Conservation (phyloP, 2,888 invertebrate genomes). For the Parnassius smintheus region DNA sequence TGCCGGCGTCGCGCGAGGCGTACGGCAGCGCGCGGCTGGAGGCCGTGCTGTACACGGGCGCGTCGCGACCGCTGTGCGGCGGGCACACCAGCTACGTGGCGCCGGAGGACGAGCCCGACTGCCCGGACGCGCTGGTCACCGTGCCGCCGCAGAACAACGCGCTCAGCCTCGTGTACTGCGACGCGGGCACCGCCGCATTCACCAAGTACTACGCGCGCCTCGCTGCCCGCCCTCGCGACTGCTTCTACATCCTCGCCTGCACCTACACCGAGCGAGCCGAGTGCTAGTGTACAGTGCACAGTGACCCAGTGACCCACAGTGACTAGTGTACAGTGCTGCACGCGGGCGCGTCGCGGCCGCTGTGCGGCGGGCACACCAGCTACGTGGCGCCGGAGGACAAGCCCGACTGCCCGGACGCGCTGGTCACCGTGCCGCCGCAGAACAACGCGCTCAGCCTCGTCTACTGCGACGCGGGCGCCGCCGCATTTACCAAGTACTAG, state of each 20-base stretch:
- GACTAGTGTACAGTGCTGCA: slow-evolving; percentile 41
- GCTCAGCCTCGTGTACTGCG: slow-evolving; percentile 83
- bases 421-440: slow-evolving; percentile 83
- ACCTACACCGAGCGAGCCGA: slow-evolving; percentile 60
- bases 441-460: slow-evolving; percentile 86
- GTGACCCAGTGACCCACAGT: background rate
- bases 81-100: slow-evolving; percentile 58
- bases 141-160: slow-evolving; percentile 85
- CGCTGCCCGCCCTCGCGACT: slow-evolving; percentile 34
- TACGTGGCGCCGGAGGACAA: slow-evolving; percentile 55
- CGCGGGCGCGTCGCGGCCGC: slow-evolving; percentile 42
- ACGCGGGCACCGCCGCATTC: slow-evolving; percentile 73
- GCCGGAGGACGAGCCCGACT: slow-evolving; percentile 42
- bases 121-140: slow-evolving; percentile 75
- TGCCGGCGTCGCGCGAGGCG: slow-evolving; percentile 56
- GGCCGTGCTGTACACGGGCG: slow-evolving; percentile 56
- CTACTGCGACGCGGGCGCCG: slow-evolving; percentile 76
- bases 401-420: slow-evolving; percentile 54
- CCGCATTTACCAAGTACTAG: slow-evolving; percentile 68
- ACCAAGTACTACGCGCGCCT: slow-evolving; percentile 67
- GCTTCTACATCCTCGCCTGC: slow-evolving; percentile 62
- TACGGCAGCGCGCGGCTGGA: slow-evolving; percentile 55
- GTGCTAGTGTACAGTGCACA: background rate
- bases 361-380: slow-evolving; percentile 48
- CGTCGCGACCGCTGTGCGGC: slow-evolving; percentile 37